Evolutionary conservation across 2,113 vertebrate species (phyloP).

Genomic region (Variabilichromis moorii): DNA sequence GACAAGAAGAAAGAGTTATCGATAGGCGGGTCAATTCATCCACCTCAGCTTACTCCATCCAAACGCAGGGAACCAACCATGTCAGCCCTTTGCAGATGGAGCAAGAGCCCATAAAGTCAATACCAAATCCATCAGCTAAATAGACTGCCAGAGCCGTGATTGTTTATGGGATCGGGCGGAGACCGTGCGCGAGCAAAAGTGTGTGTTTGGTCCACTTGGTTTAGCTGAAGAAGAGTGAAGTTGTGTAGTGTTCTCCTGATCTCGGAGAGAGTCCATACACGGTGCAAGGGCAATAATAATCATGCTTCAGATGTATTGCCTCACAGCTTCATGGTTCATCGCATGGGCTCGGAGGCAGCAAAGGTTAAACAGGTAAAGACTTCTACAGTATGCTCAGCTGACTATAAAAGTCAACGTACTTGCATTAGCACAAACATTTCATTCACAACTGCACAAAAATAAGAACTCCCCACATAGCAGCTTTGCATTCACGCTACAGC

Average conservation of each 20-base stretch:
- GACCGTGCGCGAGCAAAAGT: not conserved
- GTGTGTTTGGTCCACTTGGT: not conserved
- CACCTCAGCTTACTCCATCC: conserved; percentile 26
- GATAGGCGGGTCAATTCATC: conserved; percentile 48
- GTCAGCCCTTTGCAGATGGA: conserved; percentile 48
- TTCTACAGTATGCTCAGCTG: not conserved
- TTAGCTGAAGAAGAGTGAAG: not conserved
- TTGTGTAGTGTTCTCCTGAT: not conserved
- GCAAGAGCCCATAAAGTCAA: conserved; percentile 58
- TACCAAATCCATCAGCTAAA: conserved; percentile 60
- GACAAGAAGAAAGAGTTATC: conserved; percentile 49
- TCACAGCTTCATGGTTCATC: conserved; percentile 18
- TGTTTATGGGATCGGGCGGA: conserved; percentile 35
- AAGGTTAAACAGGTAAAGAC: conserved; percentile 25
- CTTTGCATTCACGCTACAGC: not conserved
- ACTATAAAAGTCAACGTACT: not conserved
- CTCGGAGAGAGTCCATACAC: not conserved
- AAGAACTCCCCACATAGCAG: not conserved
- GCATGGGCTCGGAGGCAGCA: not conserved
- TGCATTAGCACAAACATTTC: conserved; percentile 11
- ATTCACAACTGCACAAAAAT: not conserved
- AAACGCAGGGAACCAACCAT: conserved; percentile 48
- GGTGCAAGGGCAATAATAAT: not conserved
- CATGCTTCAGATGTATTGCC: not conserved
- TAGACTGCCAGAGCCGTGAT: conserved; percentile 33